A percentile compares a stretch with the other conserved stretches of the same genome.
These are phyloP conservation scores for Pitta sordida DNA, from an alignment of 2,113 vertebrate species.

Conservation along the genomic window DNA sequence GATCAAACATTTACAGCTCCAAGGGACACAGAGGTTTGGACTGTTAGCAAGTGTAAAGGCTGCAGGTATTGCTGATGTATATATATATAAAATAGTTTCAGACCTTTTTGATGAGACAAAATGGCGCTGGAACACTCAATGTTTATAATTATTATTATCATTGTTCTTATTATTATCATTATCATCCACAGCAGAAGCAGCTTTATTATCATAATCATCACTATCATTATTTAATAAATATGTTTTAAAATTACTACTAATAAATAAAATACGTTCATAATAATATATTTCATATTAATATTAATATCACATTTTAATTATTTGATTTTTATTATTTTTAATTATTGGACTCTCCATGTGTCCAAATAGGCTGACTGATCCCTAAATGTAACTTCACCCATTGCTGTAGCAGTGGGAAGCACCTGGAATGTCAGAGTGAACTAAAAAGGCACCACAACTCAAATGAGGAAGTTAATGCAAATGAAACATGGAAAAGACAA, in stretches of 20 bases:
- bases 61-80: neutral
- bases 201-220: no score
- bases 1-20: neutral
- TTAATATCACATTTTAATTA: no score
- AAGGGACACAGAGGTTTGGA: neutral
- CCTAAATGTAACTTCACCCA: neutral
- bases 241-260: no score
- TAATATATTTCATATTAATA: no score
- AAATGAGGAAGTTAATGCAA: neutral
- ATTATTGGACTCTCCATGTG: neutral
- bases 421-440: neutral
- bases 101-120: neutral
- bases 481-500: constrained; percentile 34
- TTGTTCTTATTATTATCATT: neutral
- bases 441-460: neutral
- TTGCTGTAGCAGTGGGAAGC: neutral
- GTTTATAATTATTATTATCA: neutral
- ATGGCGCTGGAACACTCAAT: neutral
- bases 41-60: neutral
- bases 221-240: no score
- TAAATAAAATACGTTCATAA: no score
- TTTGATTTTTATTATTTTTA: neutral
- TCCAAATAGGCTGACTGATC: neutral
- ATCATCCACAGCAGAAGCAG: no score
- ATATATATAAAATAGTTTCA: no score